Evolutionary conservation across 2,888 invertebrate genomes (phyloP).

Genomic region (Polylopha cassiicola): DNA sequence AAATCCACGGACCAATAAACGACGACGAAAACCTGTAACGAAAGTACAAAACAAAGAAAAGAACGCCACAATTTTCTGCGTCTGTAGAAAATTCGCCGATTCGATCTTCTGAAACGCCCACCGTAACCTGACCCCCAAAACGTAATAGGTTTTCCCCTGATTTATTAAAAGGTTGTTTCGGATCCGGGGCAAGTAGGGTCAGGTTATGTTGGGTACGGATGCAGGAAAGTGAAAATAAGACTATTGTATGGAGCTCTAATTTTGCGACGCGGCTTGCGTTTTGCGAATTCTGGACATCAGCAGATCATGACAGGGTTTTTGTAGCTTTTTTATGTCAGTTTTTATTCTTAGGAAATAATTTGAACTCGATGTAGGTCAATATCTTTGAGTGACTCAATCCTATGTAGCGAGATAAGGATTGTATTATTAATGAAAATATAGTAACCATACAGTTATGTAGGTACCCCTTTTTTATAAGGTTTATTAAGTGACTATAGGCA

Average conservation of each 20-base stretch:
- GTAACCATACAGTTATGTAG: no score
- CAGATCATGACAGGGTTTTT: slow-evolving; percentile 31
- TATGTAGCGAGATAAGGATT: no score
- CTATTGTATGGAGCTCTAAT: slow-evolving; percentile 49
- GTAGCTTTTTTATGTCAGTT: slow-evolving; percentile 22
- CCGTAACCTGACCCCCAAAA: slow-evolving; percentile 37
- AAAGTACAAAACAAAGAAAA: slow-evolving; percentile 10
- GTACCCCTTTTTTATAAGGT: no score
- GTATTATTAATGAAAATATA: no score
- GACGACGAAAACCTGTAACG: slow-evolving; percentile 24
- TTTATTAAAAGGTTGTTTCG: slow-evolving; percentile 27
- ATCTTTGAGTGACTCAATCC: no score
- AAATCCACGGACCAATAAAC: slow-evolving; percentile 63
- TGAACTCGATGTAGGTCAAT: no score
- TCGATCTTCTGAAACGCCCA: slow-evolving; percentile 41
- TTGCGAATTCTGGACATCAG: slow-evolving; percentile 44
- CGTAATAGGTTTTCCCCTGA: slow-evolving; percentile 24
- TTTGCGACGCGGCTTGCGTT: slow-evolving; percentile 42
- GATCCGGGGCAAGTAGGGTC: slow-evolving; percentile 33
- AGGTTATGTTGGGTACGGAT: slow-evolving; percentile 36
- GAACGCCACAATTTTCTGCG: slow-evolving; percentile 30
- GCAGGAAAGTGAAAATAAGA: slow-evolving; percentile 62
- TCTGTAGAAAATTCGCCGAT: slow-evolving; percentile 51
- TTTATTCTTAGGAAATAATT: not conserved
- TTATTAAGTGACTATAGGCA: no score